phyloP scores from a whole-genome alignment of 2,113 vertebrate species.

The Hepsetus odoe region DNA sequence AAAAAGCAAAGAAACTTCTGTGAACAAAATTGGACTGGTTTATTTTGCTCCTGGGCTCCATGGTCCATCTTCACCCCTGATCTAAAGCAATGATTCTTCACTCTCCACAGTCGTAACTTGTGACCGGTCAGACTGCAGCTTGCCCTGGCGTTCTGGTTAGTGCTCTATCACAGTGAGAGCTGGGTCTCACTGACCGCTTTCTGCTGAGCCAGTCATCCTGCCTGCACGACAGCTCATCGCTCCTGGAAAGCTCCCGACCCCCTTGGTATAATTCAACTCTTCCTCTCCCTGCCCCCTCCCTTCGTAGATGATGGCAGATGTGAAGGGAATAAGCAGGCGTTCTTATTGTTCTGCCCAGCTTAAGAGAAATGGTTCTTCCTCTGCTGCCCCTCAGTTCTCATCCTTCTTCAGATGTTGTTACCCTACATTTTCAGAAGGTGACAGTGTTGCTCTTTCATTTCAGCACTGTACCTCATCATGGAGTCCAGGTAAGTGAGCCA shows the following conservation, averaged over 20 bases:
- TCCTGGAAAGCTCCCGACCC: constrained; percentile 25
- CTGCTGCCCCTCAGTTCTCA: neutral
- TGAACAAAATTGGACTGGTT: neutral
- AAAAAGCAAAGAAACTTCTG: neutral
- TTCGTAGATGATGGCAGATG: constrained; percentile 21
- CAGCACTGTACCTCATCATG: neutral
- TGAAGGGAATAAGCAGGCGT: constrained; percentile 20
- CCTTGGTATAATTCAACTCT: neutral
- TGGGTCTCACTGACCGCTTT: constrained; percentile 11
- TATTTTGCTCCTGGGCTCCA: neutral
- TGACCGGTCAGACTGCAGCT: constrained; percentile 4
- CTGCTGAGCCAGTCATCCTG: constrained; percentile 34
- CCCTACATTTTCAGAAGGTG: constrained; percentile 68
- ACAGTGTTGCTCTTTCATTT: constrained; percentile 67
- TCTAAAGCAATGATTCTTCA: neutral
- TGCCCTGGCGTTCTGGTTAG: constrained; percentile 20
- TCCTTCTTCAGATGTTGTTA: constrained; percentile 55
- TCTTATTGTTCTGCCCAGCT: constrained; percentile 4
- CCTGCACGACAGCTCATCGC: constrained; percentile 2
- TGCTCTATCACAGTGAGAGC: constrained; percentile 2
- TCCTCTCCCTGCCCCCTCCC: neutral
- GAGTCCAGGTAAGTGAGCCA: neutral
- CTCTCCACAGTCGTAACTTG: constrained; percentile 17
- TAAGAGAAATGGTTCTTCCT: constrained; percentile 17
- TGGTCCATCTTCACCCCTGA: neutral